A percentile compares a stretch with the other conserved stretches of the same genome.
These are phyloP conservation scores for Eupeodes latifasciatus DNA, from an alignment of 2,888 invertebrate species.

Conservation along the genomic window DNA sequence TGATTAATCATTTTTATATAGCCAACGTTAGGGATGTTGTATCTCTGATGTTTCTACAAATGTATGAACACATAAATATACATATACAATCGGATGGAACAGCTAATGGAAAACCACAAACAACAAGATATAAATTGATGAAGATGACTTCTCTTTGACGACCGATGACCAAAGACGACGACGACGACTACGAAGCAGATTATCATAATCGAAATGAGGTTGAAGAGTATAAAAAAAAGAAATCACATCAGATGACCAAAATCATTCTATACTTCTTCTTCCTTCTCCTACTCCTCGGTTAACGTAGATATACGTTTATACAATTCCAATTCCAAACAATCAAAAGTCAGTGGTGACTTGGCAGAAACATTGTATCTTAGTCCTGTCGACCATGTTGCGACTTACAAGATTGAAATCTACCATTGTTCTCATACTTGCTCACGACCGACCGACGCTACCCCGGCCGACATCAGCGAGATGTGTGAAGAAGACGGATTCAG, in stretches of 20 bases:
- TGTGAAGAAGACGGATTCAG: slow-evolving; percentile 40
- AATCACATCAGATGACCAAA: slow-evolving; percentile 50
- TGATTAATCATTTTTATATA: slow-evolving; percentile 67
- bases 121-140: slow-evolving; percentile 75
- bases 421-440: slow-evolving; percentile 71
- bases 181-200: slow-evolving; percentile 22
- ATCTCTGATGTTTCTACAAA: slow-evolving; percentile 44
- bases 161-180: slow-evolving; percentile 50
- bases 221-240: slow-evolving; percentile 9
- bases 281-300: slow-evolving; percentile 6
- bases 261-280: not conserved
- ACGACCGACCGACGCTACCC: not conserved
- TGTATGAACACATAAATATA: slow-evolving; percentile 26
- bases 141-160: slow-evolving; percentile 74
- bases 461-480: slow-evolving; percentile 1
- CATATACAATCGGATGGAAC: slow-evolving; percentile 36
- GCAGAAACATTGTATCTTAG: slow-evolving; percentile 40
- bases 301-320: not conserved
- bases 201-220: slow-evolving; percentile 55
- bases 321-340: slow-evolving; percentile 47
- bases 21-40: slow-evolving; percentile 21
- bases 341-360: slow-evolving; percentile 62
- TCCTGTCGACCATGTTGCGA: slow-evolving; percentile 39
- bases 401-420: slow-evolving; percentile 69
- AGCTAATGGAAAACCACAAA: slow-evolving; percentile 73